Percentiles rank a stretch among this genome's conserved stretches.
These are phyloP conservation scores for Holocentrus rufus DNA, from an alignment of 2,797 vertebrate genomes.

Conservation along the genomic window DNA sequence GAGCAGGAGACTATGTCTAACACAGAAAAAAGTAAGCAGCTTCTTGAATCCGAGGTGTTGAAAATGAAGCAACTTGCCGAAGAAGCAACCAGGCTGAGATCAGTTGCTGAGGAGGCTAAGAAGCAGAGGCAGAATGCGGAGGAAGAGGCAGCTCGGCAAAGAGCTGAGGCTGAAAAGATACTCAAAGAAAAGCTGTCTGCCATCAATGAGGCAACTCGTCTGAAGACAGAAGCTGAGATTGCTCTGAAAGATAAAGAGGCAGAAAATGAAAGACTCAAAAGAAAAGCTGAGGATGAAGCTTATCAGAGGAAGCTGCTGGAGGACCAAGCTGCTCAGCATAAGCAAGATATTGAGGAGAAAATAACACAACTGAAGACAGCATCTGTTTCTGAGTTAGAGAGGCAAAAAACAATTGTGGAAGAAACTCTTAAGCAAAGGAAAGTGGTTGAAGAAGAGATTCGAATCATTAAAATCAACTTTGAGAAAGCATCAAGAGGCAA, in stretches of 20 bases:
- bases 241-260: slow-evolving; percentile 95
- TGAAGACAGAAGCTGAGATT: slow-evolving; percentile 93
- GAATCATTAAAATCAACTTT: slow-evolving; percentile 89
- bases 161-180: slow-evolving; percentile 91
- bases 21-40: slow-evolving; percentile 94
- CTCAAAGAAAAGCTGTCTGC: slow-evolving; percentile 93
- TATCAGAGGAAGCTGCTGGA: slow-evolving; percentile 94
- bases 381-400: slow-evolving; percentile 86
- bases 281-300: slow-evolving; percentile 93
- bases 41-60: slow-evolving; percentile 88
- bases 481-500: slow-evolving; percentile 90
- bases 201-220: slow-evolving; percentile 89
- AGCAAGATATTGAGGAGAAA: slow-evolving; percentile 93
- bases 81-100: slow-evolving; percentile 88
- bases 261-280: slow-evolving; percentile 92
- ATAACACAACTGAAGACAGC: slow-evolving; percentile 88
- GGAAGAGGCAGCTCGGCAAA: slow-evolving; percentile 88
- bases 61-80: slow-evolving; percentile 94
- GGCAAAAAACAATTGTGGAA: slow-evolving; percentile 91
- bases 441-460: slow-evolving; percentile 94
- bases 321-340: slow-evolving; percentile 93
- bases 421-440: slow-evolving; percentile 91
- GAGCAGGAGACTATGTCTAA: slow-evolving; percentile 90
- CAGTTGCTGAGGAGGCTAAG: slow-evolving; percentile 92
- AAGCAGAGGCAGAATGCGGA: slow-evolving; percentile 91